These are phyloP conservation scores for Recurvirostra avosetta DNA, from an alignment of 2,113 vertebrate genomes.

Conservation along the genomic window DNA sequence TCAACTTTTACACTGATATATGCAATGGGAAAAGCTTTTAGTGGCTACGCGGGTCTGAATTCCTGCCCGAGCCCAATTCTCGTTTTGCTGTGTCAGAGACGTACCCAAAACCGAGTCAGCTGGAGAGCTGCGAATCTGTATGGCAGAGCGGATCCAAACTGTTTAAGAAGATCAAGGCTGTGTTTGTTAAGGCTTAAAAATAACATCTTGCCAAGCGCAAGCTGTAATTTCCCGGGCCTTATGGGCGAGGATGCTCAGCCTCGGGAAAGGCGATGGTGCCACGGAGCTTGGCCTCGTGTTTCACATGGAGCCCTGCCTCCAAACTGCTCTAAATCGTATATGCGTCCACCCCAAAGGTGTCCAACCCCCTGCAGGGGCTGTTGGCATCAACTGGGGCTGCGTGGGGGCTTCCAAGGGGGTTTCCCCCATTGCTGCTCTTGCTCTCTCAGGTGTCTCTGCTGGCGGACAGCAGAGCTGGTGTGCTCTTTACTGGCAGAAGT, in stretches of 20 bases:
- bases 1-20: neutral
- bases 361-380: neutral
- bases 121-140: neutral
- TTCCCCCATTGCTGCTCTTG: neutral
- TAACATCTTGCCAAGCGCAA: neutral
- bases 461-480: neutral
- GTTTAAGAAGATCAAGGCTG: constrained; percentile 16
- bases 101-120: neutral
- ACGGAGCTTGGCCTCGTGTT: neutral
- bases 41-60: neutral
- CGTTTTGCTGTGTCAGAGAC: neutral
- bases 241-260: neutral
- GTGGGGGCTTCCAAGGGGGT: fast-evolving
- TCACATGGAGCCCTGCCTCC: neutral
- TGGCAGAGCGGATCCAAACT: neutral
- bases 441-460: neutral
- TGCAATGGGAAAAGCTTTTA: neutral
- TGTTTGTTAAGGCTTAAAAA: constrained; percentile 42
- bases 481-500: neutral
- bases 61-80: neutral
- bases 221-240: neutral
- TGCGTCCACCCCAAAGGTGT: neutral
- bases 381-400: fast-evolving
- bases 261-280: neutral
- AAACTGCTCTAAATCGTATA: neutral